Conservation (phyloP, 2,888 invertebrate species). For the Spisula subtruncata region DNA sequence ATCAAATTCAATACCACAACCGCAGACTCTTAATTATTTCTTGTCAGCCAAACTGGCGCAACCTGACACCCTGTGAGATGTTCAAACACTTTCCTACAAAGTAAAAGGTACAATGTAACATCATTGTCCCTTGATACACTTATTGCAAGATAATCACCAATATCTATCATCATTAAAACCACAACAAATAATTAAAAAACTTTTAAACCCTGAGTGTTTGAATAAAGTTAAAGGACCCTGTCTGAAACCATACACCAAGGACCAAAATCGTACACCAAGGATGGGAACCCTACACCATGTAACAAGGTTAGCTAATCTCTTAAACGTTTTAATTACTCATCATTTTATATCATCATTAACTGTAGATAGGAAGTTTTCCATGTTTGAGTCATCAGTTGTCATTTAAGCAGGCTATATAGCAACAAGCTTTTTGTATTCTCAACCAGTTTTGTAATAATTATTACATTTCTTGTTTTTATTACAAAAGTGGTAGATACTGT, state of each 20-base stretch:
- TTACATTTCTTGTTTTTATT: too few species aligned
- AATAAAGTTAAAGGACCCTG: neutral
- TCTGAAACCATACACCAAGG: neutral
- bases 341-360: neutral
- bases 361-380: conserved; percentile 7
- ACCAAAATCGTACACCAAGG: neutral
- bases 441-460: too few species aligned
- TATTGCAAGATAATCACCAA: conserved; percentile 4
- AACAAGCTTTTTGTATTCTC: too few species aligned
- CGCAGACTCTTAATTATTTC: conserved; percentile 13
- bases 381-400: conserved; percentile 2
- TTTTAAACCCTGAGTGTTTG: neutral
- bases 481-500: too few species aligned
- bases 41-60: neutral
- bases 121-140: neutral
- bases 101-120: neutral
- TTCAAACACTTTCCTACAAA: conserved; percentile 9
- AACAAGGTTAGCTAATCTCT: neutral
- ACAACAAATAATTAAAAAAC: neutral
- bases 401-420: neutral
- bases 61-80: neutral
- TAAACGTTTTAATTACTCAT: conserved; percentile 9
- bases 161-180: conserved; percentile 14
- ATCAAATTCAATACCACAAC: neutral
- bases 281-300: neutral